Conservation (phyloP, 2,113 vertebrate genomes). For the Rhinolophus sinicus region DNA sequence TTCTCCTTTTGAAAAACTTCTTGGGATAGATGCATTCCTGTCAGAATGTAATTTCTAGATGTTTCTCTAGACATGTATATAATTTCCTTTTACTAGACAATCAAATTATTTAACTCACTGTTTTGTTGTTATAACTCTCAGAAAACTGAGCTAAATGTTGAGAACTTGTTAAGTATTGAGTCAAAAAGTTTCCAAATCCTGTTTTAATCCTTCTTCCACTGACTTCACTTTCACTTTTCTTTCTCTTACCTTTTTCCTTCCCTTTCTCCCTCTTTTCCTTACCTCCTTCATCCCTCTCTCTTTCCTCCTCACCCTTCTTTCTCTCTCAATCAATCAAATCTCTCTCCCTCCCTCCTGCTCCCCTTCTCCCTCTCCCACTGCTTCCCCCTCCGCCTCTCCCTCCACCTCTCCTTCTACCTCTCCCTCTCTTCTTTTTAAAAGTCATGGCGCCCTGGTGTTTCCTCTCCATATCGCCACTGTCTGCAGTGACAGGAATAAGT, state of each 20-base stretch:
- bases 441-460: not conserved
- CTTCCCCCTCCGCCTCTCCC: too few relatives aligned
- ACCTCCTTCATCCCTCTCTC: too few relatives aligned
- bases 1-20: not conserved
- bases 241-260: not conserved
- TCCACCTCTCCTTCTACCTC: too few relatives aligned
- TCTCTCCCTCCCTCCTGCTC: too few relatives aligned
- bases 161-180: not conserved
- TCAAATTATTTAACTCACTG: not conserved
- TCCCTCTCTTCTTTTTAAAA: not conserved
- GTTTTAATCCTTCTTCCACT: not conserved
- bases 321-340: too few relatives aligned
- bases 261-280: accelerated
- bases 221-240: not conserved
- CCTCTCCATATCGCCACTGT: not conserved
- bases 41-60: not conserved
- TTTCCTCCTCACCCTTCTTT: not conserved
- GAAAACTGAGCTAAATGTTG: not conserved
- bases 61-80: not conserved
- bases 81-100: slow-evolving; percentile 22
- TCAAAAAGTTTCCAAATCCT: not conserved
- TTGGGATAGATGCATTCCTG: not conserved
- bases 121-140: not conserved
- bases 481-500: not conserved
- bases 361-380: too few relatives aligned